Base-by-base conservation (phyloP, 1,140 invertebrate genomes). In the Heliothis subflexa region DNA sequence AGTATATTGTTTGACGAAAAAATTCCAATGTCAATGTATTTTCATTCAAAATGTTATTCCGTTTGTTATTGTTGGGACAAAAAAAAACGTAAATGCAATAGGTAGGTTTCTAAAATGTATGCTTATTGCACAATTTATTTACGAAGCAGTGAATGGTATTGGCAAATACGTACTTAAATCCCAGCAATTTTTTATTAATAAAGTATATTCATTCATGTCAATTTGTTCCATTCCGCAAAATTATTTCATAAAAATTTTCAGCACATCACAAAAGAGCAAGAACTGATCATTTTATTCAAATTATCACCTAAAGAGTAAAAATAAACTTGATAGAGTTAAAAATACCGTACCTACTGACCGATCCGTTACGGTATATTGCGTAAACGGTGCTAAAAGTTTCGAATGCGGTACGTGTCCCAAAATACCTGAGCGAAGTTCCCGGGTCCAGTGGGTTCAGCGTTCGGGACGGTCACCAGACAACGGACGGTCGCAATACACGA, bases 321-420 rank as follows among this genome's bases (percentile, higher is more conserved):
- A 77, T 77, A 66, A 68, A 55, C 61, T 64, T 64, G 64, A 64
- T 64, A 28, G 10, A 13, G 57, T 78, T 82, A 81, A 81, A 84
- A 82, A 82, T 81, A 83, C 25, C n/a, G 74, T 78, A 78, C 78
- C 62, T 52, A 81, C 54, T 81, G 81, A 83, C 84, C 80, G 84
- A 70, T 49, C 70, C 54, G 62, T 81, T 78, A 66, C 57, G 79
- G 59, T 40, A 80, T 68, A 78, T 76, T 52, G 72, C 16, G 78
- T 81, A 81, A 83, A 85, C 71, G 82, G 72, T 50, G 72, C 61
- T 45, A 80, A 79, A 83, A 74, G 70, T 57, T 49, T 61, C 40
- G 70, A 78, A 54, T 73, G 64, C 40, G 55, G 55, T 47, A 47
- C 14, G 25, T 14, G 33, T 83, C 83, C 83, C 54, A 78, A 85